Evolutionary conservation across 2,113 vertebrate species (phyloP).

Genomic region (Empidonax traillii): DNA sequence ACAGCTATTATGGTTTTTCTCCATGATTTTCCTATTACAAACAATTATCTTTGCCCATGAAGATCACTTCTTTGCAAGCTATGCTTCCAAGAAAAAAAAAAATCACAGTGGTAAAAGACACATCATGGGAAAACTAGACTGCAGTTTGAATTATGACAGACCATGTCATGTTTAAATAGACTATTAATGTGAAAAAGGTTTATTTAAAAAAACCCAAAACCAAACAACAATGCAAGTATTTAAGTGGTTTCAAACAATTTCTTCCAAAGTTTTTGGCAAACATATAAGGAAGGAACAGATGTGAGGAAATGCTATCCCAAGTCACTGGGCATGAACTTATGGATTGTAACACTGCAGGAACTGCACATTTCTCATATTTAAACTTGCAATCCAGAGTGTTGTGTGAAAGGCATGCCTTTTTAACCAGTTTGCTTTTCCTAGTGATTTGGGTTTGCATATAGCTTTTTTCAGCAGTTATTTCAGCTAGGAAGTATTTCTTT

Average conservation of each 20-base stretch:
- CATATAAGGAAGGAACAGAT: slow-evolving; percentile 22
- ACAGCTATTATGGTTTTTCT: neutral
- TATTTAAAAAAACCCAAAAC: neutral
- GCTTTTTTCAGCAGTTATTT: neutral
- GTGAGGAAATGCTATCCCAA: neutral
- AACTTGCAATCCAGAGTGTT: neutral
- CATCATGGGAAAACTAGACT: slow-evolving; percentile 12
- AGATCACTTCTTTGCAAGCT: neutral
- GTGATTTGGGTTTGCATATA: neutral
- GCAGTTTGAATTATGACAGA: neutral
- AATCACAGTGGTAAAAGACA: neutral
- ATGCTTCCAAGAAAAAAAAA: slow-evolving; percentile 1
- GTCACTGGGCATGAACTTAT: neutral
- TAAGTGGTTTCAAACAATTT: slow-evolving; percentile 10
- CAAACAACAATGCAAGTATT: neutral
- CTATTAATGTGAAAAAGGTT: neutral
- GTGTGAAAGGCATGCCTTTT: neutral
- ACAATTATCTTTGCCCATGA: neutral
- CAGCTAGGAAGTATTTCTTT: neutral
- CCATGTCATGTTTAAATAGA: neutral
- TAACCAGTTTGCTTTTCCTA: neutral
- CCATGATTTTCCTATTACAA: neutral
- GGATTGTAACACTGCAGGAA: neutral
- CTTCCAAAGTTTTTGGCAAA: neutral
- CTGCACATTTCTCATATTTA: neutral